Conservation (phyloP, 1,140 invertebrate genomes). For the Muscidifurax raptorellus region DNA sequence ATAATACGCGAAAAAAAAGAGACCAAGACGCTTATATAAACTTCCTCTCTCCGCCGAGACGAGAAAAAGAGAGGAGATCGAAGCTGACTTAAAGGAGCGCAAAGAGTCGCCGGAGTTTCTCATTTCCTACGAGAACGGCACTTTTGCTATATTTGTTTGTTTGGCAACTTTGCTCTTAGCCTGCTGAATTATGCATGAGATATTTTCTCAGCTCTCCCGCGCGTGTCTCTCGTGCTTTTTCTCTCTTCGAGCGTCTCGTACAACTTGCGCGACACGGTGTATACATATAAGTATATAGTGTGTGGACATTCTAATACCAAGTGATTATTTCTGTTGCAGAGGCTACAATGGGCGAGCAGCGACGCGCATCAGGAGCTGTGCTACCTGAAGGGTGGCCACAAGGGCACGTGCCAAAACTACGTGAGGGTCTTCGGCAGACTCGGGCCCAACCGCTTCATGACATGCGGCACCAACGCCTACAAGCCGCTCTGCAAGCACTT, state of each 20-base stretch:
- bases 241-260: not conserved
- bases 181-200: slow-evolving; percentile 44
- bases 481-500: slow-evolving; percentile 94
- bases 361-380: slow-evolving; percentile 89
- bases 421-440: slow-evolving; percentile 89
- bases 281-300: no score
- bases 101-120: slow-evolving; percentile 41
- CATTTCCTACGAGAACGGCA: slow-evolving; percentile 34
- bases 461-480: slow-evolving; percentile 98
- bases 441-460: slow-evolving; percentile 84
- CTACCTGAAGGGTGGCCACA: slow-evolving; percentile 89
- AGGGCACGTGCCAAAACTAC: slow-evolving; percentile 96
- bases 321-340: slow-evolving; percentile 78
- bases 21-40: not conserved
- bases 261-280: not conserved
- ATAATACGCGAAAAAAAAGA: not conserved
- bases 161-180: slow-evolving; percentile 36
- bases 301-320: no score
- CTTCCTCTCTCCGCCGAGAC: not conserved
- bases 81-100: slow-evolving; percentile 28
- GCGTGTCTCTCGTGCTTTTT: no score
- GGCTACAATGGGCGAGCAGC: slow-evolving; percentile 90
- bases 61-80: not conserved
- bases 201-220: not conserved
- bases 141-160: slow-evolving; percentile 40